A percentile compares a stretch with the other conserved stretches of the same genome.
Conservation (phyloP, 2,113 vertebrate species). For the Periophthalmus modestus region DNA sequence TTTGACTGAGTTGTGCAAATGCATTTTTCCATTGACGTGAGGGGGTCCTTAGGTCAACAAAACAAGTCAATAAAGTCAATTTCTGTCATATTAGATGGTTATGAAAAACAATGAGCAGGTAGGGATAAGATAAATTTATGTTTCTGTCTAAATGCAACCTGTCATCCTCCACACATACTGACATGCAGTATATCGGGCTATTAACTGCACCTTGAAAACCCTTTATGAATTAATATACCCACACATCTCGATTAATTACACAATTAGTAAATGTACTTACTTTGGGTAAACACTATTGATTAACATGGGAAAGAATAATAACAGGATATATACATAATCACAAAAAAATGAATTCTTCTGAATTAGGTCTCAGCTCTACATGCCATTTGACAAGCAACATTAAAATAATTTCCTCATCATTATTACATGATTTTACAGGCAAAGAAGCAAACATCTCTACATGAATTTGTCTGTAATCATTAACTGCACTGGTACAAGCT, state of each 20-base stretch:
- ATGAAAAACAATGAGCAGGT: neutral
- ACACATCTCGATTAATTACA: neutral
- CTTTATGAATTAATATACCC: neutral
- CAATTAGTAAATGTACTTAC: neutral
- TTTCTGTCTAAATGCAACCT: no score
- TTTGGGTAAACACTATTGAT: neutral
- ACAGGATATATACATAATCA: no score
- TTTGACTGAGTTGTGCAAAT: slow-evolving; percentile 88
- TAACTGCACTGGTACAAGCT: slow-evolving; percentile 33
- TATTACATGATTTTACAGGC: neutral
- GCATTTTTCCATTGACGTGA: slow-evolving; percentile 85
- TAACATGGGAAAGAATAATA: neutral
- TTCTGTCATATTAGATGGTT: neutral
- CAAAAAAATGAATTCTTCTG: no score
- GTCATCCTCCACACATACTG: neutral
- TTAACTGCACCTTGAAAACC: neutral
- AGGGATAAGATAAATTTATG: no score
- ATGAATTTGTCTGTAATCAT: neutral
- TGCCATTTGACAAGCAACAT: no score
- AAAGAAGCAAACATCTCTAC: neutral
- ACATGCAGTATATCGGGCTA: neutral
- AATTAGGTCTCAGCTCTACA: no score
- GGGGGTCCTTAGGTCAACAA: slow-evolving; percentile 75
- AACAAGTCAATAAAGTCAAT: slow-evolving; percentile 20
- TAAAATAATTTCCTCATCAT: no score